Percentiles rank a stretch among this genome's conserved stretches.
Conservation (phyloP, 2,797 vertebrate genomes). For the Spinus pinus region DNA sequence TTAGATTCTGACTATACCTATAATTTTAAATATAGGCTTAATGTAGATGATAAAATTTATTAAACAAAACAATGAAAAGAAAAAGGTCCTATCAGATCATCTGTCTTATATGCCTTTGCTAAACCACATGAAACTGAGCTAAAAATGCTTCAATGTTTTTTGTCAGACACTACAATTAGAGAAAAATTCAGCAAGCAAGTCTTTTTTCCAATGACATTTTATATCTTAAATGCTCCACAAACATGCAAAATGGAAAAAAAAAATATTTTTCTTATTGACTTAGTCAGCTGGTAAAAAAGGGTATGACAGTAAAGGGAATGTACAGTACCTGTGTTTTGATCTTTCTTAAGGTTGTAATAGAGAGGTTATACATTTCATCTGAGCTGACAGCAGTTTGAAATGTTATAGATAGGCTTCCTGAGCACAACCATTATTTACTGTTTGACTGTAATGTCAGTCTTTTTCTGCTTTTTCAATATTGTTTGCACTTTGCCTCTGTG, state of each 20-base stretch:
- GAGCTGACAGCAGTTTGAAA: slow-evolving; percentile 88
- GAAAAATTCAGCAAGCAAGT: neutral
- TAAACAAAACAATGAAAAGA: neutral
- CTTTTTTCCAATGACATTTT: slow-evolving; percentile 1
- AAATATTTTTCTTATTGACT: slow-evolving; percentile 57
- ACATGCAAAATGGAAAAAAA: slow-evolving; percentile 63
- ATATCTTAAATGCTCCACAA: neutral
- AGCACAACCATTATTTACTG: slow-evolving; percentile 89
- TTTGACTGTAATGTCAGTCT: slow-evolving; percentile 85
- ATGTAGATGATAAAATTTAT: neutral
- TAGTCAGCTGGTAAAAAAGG: slow-evolving; percentile 75
- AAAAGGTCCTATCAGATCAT: neutral
- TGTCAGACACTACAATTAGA: neutral
- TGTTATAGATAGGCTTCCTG: slow-evolving; percentile 87
- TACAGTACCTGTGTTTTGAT: slow-evolving; percentile 80
- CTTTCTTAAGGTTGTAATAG: slow-evolving; percentile 79
- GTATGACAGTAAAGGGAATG: slow-evolving; percentile 80
- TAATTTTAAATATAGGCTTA: neutral
- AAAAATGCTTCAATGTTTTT: neutral
- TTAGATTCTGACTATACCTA: neutral
- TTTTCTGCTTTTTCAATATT: slow-evolving; percentile 85
- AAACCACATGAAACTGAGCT: neutral
- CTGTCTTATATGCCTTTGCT: neutral
- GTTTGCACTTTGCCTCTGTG: slow-evolving; percentile 91
- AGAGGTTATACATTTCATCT: slow-evolving; percentile 87